Base-by-base conservation (phyloP, 1,140 invertebrate genomes). In the Drosophila pruinosa region DNA sequence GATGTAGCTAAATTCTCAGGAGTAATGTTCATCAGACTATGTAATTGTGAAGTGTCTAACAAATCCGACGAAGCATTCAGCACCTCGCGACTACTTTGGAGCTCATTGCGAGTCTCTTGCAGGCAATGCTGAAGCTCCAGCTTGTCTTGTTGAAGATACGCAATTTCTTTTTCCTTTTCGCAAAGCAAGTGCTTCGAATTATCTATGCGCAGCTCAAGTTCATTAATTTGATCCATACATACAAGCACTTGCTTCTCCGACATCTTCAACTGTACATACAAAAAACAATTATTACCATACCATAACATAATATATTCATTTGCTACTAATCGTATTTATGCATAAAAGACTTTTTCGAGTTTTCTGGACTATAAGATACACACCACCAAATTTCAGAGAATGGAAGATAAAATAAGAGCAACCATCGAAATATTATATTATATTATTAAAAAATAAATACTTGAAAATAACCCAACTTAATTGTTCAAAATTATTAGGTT, bases 1-100 rank as follows among this genome's bases (percentile, higher is more conserved):
- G 80, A 80, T 39, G 54, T 61, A 6, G 65, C 90, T 10, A 91
- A 50, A 67, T 86, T 91, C 56, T 91, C 90, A 0, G 88, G 86
- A 4, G 79, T 74, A 0, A 47, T 65, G 28, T 74, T 72, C 3
- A 67, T 69, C 6, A 43, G 53, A 54, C 59, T 63, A 2, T 70
- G 67, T 15, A 82, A 83, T 8, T 74, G 56, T 0, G 80, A 78
- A 3, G 47, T 61, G 21, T 91, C 64, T 0, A 91, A 45, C 48
- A 79, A 72, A 36, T 91, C 90, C 0, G 72, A 38, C 0, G 90
- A 86, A 0, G 72, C 26, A 28, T 90, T 85, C 0, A 89, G 53
- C 3, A 78, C 75, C 15, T 75, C 69, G 2, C 73, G 75, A 0
- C 71, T 64, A 8, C 50, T 76, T 10, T 77, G 41, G 1, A 76